These are phyloP conservation scores for Falco berigora DNA, from an alignment of 2,797 vertebrate species.

Conservation along the genomic window DNA sequence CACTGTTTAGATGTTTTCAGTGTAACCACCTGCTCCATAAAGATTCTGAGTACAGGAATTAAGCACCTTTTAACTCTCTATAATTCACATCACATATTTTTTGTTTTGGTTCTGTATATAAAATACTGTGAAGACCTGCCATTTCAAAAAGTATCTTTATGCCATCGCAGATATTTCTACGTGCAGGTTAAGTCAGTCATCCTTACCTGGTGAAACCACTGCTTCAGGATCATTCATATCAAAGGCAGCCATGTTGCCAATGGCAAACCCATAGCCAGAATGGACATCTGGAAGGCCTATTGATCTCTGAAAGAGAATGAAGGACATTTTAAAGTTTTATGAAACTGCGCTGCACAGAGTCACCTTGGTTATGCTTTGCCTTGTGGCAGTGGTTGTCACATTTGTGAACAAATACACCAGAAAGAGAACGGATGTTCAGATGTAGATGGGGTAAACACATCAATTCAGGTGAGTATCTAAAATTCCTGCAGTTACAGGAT, in stretches of 20 bases:
- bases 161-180: neutral
- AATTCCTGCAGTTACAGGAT: neutral
- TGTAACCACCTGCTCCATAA: neutral
- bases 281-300: constrained; percentile 96
- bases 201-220: constrained; percentile 92
- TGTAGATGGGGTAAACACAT: neutral
- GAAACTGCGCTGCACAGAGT: neutral
- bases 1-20: neutral
- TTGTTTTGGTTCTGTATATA: neutral
- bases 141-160: neutral
- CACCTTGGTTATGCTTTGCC: neutral
- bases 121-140: neutral
- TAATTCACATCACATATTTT: rapidly evolving
- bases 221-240: constrained; percentile 89
- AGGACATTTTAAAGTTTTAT: neutral
- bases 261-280: constrained; percentile 98
- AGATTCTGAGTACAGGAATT: neutral
- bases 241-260: constrained; percentile 98
- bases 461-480: neutral
- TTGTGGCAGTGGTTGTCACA: neutral
- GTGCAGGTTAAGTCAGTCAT: neutral
- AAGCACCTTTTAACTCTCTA: neutral
- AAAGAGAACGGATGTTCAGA: neutral
- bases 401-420: neutral
- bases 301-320: constrained; percentile 78